Evolutionary conservation across 2,797 vertebrate species (phyloP).

Genomic region (Tragopan temminckii): DNA sequence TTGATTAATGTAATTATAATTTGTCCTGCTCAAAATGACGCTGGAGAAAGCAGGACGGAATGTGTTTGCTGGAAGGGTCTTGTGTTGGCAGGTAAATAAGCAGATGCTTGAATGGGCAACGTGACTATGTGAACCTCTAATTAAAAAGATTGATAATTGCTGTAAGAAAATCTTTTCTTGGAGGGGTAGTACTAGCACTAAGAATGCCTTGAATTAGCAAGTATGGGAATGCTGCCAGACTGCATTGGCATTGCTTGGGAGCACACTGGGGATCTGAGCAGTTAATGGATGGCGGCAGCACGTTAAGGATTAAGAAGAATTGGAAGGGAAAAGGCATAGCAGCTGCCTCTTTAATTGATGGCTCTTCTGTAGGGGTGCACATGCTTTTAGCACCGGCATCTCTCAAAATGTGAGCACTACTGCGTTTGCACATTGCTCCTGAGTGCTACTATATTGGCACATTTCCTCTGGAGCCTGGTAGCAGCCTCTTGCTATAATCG

Average conservation of each 20-base stretch:
- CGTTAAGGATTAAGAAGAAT: background rate
- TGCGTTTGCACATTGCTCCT: background rate
- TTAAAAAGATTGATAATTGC: constrained; percentile 46
- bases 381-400: fast-evolving
- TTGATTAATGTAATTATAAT: background rate
- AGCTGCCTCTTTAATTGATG: background rate
- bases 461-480: background rate
- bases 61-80: background rate
- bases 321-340: background rate
- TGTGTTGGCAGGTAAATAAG: background rate
- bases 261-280: fast-evolving
- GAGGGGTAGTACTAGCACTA: background rate
- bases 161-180: constrained; percentile 17
- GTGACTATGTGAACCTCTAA: constrained; percentile 16
- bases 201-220: background rate
- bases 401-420: background rate
- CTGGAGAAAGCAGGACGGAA: background rate
- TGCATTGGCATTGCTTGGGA: background rate
- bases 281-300: constrained; percentile 1
- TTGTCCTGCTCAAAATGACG: background rate
- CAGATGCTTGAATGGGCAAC: background rate
- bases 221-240: background rate
- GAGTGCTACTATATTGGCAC: background rate
- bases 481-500: constrained; percentile 56
- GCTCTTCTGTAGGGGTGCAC: background rate